Evolutionary conservation across 2,888 invertebrate species (phyloP).

Genomic region (Cephus rjabovi): DNA sequence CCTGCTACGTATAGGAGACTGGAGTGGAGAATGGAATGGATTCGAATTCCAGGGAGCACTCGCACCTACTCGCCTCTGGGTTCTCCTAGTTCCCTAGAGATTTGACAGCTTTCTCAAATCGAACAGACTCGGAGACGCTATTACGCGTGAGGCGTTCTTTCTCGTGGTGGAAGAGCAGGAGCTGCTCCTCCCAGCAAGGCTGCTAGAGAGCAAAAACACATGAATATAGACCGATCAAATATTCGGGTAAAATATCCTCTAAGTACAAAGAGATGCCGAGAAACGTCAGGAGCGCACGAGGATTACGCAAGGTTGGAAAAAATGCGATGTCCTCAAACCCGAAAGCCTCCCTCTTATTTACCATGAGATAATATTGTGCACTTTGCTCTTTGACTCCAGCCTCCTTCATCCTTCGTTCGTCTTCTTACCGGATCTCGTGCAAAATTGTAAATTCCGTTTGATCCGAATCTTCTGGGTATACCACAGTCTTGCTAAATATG

Average conservation of each 20-base stretch:
- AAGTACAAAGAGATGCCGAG: too few species aligned
- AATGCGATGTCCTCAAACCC: conserved; percentile 25
- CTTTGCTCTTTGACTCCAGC: too few species aligned
- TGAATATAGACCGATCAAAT: too few species aligned
- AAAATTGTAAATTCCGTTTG: conserved; percentile 50
- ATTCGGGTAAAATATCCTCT: too few species aligned
- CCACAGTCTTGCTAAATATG: too few species aligned
- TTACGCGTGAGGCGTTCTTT: background rate
- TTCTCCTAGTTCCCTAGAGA: background rate
- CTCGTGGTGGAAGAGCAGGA: background rate
- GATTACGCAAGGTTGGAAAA: background rate
- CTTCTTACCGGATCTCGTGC: conserved; percentile 18
- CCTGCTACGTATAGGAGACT: too few species aligned
- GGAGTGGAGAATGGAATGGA: too few species aligned
- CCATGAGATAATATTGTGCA: conserved; percentile 36
- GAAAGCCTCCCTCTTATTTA: conserved; percentile 37
- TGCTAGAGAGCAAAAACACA: too few species aligned
- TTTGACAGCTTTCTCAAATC: background rate
- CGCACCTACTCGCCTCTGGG: too few species aligned
- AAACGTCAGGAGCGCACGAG: background rate
- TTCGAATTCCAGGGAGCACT: too few species aligned
- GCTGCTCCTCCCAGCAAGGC: too few species aligned
- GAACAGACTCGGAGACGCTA: background rate
- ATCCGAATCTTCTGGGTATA: conserved; percentile 13
- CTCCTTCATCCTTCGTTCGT: too few species aligned